phyloP scores from a whole-genome alignment of 2,888 invertebrate species.

The Orchestes rusci region DNA sequence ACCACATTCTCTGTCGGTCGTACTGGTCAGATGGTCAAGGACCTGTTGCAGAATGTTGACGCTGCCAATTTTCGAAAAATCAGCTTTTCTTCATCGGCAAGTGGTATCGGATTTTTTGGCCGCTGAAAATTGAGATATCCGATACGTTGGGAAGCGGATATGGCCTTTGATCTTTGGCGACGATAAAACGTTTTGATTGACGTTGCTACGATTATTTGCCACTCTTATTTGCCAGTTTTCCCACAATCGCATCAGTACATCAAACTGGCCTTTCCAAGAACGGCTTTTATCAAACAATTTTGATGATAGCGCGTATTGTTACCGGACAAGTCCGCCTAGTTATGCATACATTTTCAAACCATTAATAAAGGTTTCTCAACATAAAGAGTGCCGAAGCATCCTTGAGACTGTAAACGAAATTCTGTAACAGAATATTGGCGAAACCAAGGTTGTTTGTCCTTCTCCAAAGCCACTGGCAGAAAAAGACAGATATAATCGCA shows the following conservation, averaged over 20 bases:
- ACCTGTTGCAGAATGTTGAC: constrained; percentile 15
- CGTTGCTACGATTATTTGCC: too few relatives aligned
- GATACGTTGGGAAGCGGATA: too few relatives aligned
- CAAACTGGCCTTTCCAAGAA: constrained; percentile 4
- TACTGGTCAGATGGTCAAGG: constrained; percentile 17
- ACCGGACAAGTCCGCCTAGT: constrained; percentile 9
- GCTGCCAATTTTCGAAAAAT: constrained; percentile 6
- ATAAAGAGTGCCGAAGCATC: constrained; percentile 18
- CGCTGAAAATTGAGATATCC: too few relatives aligned
- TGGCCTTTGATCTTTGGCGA: too few relatives aligned
- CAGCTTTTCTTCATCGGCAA: neutral
- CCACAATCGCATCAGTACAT: too few relatives aligned
- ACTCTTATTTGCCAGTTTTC: too few relatives aligned
- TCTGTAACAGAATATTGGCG: constrained; percentile 18
- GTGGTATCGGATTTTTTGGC: too few relatives aligned
- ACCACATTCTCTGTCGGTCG: constrained; percentile 6
- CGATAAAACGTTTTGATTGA: too few relatives aligned
- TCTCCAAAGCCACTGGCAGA: too few relatives aligned
- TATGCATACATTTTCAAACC: constrained; percentile 5
- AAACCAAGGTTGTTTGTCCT: too few relatives aligned
- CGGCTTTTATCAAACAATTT: constrained; percentile 12
- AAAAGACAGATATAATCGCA: too few relatives aligned
- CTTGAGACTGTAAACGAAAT: constrained; percentile 19
- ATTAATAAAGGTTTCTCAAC: constrained; percentile 17
- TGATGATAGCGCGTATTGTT: constrained; percentile 19